These are phyloP conservation scores for Ormyrus nitidulus DNA, from an alignment of 2,888 invertebrate genomes.

Conservation along the genomic window DNA sequence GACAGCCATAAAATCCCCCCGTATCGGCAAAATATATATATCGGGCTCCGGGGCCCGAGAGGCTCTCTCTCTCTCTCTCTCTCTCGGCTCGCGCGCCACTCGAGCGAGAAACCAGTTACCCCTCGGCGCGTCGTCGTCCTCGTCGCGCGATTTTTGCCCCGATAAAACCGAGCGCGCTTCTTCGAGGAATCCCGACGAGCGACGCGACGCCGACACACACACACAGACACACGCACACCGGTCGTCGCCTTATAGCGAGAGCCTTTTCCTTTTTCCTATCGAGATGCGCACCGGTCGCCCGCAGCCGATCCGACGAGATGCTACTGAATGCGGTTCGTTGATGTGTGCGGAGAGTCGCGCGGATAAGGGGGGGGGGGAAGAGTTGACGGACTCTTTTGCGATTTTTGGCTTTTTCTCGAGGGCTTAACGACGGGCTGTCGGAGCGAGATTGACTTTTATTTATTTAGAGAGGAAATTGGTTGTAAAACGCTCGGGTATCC, in stretches of 20 bases:
- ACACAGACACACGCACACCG: no score
- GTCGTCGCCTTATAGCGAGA: no score
- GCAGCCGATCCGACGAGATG: not conserved
- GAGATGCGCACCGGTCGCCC: not conserved
- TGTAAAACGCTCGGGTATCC: no score
- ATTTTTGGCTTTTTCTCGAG: not conserved
- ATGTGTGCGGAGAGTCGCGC: not conserved
- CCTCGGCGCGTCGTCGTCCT: not conserved
- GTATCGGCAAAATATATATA: not conserved
- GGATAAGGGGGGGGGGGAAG: not conserved
- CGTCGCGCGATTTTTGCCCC: conserved; percentile 37
- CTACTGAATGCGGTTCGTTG: not conserved
- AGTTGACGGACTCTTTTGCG: not conserved
- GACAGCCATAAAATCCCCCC: conserved; percentile 20
- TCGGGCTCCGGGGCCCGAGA: not conserved
- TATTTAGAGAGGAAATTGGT: not conserved
- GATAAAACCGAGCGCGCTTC: conserved; percentile 8
- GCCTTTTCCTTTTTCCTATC: conserved; percentile 11
- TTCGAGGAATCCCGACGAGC: conserved; percentile 10
- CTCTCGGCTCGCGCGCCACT: not conserved
- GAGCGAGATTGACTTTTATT: not conserved
- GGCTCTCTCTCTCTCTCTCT: not conserved
- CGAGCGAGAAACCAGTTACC: conserved; percentile 33
- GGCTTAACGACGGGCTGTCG: not conserved
- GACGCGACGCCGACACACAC: not conserved